Evolutionary conservation across 1,140 invertebrate genomes (phyloP).

Genomic region (Sesamia nonagrioides): DNA sequence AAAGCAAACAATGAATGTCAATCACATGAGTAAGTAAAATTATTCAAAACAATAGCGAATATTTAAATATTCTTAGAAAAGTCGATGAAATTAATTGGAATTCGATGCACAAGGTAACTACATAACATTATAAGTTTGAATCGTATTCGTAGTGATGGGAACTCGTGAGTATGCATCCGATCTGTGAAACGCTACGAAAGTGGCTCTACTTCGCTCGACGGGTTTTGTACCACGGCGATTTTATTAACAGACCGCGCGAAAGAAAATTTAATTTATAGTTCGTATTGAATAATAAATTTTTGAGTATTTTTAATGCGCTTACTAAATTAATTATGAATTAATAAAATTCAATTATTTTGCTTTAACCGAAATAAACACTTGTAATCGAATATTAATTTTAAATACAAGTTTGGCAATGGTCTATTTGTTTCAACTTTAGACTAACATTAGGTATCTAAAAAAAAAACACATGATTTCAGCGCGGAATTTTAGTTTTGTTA

Average conservation of each 20-base stretch:
- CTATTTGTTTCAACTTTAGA: too few relatives aligned
- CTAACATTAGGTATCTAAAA: too few relatives aligned
- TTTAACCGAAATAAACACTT: too few relatives aligned
- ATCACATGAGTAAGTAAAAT: slow-evolving; percentile 33
- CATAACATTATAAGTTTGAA: slow-evolving; percentile 27
- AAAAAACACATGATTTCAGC: too few relatives aligned
- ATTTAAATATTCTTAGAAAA: slow-evolving; percentile 34
- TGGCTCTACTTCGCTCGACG: slow-evolving; percentile 53
- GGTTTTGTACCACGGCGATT: neutral
- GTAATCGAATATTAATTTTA: too few relatives aligned
- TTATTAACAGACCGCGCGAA: neutral
- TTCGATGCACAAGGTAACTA: slow-evolving; percentile 32
- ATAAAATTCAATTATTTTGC: too few relatives aligned
- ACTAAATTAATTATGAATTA: too few relatives aligned
- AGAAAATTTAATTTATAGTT: neutral
- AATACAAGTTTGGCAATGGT: too few relatives aligned
- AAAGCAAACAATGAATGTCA: slow-evolving; percentile 38
- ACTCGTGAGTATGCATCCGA: slow-evolving; percentile 51
- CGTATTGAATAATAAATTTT: neutral
- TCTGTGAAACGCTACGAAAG: slow-evolving; percentile 45
- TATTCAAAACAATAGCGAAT: slow-evolving; percentile 38
- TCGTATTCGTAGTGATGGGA: slow-evolving; percentile 48
- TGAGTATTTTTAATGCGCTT: too few relatives aligned
- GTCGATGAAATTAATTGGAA: slow-evolving; percentile 40
- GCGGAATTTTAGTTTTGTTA: too few relatives aligned